Evolutionary conservation across 2,797 vertebrate species (phyloP), one percentile per base, ranked within the genome.

Genomic region (Siniperca obscura): DNA sequence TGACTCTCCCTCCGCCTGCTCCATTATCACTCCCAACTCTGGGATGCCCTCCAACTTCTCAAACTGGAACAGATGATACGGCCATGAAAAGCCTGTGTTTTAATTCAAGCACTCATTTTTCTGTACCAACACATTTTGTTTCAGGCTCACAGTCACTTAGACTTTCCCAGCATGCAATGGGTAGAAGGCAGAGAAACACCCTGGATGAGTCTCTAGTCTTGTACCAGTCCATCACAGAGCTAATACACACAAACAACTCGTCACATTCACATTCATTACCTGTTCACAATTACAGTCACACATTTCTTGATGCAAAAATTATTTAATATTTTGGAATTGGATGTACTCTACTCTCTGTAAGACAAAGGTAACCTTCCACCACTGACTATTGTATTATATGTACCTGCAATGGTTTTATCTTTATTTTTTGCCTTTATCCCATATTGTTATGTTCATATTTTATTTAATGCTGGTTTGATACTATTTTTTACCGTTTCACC

Each of bases 11-110:
- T 97, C 97, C 0, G 86, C 89, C 81, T 87, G 93, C 68, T 92
- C 95, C 75, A 93, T 91, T 44, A 89, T 83, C 46, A 34, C 87
- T 70, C 93, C 94, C 90, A 93, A 55, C 86, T 97, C 97, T 30
- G 96, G 95, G 81, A 97, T 82, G 55, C 82, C 86, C 82, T 97
- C 97, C 89, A 97, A 82, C 81, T 95, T 96, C 85, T 99, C 97
- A 56, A 91, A 94, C 95, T 96, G 92, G 80, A 90, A 75, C 83
- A 85, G 69, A 90, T 57, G 68, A 90, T 1, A 53, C 13, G 55
- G 30, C 62, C 57, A 73, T 38, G 52, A 84, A 78, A 71, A 69
- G 73, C 53, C 25, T 30, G 11, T 2, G 34, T 44, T 85, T 76
- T 40, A 60, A 72, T 77, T 81, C 22, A 56, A 56, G 44, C 19